A percentile compares a stretch with the other conserved stretches of the same genome.
Evolutionary conservation across 2,113 vertebrate species (phyloP).

Genomic region (Saccopteryx leptura): DNA sequence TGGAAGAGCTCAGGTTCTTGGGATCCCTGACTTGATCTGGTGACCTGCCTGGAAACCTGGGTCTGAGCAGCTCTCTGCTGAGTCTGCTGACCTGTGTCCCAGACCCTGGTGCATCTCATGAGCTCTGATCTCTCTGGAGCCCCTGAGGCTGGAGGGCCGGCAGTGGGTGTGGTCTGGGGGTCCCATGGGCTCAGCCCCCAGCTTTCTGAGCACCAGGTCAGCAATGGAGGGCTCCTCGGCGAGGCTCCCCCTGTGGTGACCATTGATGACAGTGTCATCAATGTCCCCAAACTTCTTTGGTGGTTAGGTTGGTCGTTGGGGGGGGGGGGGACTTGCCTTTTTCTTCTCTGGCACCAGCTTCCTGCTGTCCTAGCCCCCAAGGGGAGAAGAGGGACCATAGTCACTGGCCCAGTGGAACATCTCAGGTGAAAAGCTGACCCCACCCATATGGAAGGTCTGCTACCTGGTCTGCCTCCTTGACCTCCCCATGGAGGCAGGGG

Average conservation of each 20-base stretch:
- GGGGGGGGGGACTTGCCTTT: too few species aligned
- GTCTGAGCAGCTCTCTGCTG: fast-evolving
- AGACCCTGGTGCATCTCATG: neutral
- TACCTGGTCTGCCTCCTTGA: neutral
- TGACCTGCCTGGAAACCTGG: fast-evolving
- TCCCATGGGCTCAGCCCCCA: neutral
- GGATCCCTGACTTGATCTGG: neutral
- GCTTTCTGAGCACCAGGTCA: neutral
- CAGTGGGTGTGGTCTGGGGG: fast-evolving
- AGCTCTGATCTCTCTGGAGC: neutral
- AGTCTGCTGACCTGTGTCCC: neutral
- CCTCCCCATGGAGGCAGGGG: slow-evolving; percentile 29
- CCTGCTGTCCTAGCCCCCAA: neutral
- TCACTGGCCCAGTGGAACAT: fast-evolving
- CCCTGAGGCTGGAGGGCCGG: fast-evolving
- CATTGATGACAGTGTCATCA: fast-evolving
- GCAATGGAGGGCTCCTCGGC: too few species aligned
- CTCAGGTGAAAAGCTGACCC: neutral
- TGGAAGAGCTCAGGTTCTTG: too few species aligned
- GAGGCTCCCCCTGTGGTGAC: too few species aligned
- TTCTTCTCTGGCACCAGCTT: neutral
- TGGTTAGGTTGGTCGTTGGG: fast-evolving
- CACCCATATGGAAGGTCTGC: neutral
- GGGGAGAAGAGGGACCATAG: neutral
- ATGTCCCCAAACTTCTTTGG: neutral